phyloP scores from a whole-genome alignment of 2,797 vertebrate species.

The Sebastes vulpes region DNA sequence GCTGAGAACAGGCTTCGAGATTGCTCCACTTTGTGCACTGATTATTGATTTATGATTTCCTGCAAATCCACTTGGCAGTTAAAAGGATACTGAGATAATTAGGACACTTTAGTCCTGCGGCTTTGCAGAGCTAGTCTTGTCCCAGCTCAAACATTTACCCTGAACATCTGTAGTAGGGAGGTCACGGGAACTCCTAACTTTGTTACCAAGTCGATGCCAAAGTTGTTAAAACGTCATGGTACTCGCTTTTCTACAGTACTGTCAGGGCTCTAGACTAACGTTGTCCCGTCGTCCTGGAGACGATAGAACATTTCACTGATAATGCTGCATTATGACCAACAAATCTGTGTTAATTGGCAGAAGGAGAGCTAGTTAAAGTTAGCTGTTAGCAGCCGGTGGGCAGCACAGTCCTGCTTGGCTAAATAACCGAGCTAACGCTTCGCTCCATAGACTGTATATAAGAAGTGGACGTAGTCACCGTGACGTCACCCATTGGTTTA shows the following conservation, averaged over 20 bases:
- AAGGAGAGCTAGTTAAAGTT: too few species aligned
- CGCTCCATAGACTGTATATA: too few species aligned
- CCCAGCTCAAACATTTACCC: neutral
- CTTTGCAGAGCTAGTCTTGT: neutral
- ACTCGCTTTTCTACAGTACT: neutral
- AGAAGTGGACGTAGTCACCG: too few species aligned
- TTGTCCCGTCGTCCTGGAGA: too few species aligned
- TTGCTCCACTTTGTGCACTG: neutral
- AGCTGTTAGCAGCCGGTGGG: too few species aligned
- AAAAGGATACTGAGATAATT: neutral
- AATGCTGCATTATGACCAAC: too few species aligned
- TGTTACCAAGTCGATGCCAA: neutral
- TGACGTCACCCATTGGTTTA: too few species aligned
- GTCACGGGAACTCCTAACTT: too few species aligned
- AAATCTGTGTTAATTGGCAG: too few species aligned
- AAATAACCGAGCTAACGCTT: too few species aligned
- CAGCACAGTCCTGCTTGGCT: too few species aligned
- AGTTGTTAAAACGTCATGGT: neutral
- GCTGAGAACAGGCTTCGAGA: neutral
- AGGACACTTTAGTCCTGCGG: neutral
- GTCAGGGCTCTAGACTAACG: neutral
- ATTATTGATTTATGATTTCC: slow-evolving; percentile 40
- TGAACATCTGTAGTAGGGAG: neutral
- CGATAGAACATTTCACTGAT: too few species aligned
- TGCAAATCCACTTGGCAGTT: slow-evolving; percentile 1